Evolutionary conservation across 2,113 vertebrate genomes (phyloP).

Genomic region (Hepsetus odoe): DNA sequence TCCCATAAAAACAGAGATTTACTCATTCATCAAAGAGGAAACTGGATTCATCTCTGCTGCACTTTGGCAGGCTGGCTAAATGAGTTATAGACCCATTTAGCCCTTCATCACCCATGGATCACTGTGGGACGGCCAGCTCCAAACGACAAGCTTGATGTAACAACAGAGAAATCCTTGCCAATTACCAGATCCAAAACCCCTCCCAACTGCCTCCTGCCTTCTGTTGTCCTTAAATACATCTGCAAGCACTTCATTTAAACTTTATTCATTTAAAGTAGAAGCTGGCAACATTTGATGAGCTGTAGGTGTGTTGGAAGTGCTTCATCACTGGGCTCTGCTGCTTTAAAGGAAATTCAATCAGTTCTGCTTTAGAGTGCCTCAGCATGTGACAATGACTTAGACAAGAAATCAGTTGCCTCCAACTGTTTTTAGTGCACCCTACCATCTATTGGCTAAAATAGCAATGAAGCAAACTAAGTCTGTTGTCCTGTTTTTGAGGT

Average conservation of each 20-base stretch:
- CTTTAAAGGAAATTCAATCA: constrained; percentile 17
- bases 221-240: constrained; percentile 72
- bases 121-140: constrained; percentile 18
- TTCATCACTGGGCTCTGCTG: constrained; percentile 8
- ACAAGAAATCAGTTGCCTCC: constrained; percentile 18
- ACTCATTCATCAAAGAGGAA: constrained; percentile 45
- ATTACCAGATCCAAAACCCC: constrained; percentile 63
- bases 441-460: constrained; percentile 7
- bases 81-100: constrained; percentile 75
- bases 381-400: constrained; percentile 6
- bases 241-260: constrained; percentile 72
- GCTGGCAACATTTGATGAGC: constrained; percentile 64
- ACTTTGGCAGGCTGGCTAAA: constrained; percentile 64
- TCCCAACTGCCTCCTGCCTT: constrained; percentile 59
- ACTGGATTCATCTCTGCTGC: constrained; percentile 44
- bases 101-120: constrained; percentile 64
- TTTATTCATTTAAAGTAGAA: constrained; percentile 74
- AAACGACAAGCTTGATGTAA: constrained; percentile 24
- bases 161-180: constrained; percentile 30
- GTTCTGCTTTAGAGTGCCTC: constrained; percentile 3
- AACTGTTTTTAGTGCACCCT: neutral
- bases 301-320: neutral
- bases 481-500: neutral
- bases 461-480: neutral
- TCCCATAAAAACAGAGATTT: constrained; percentile 44